Evolutionary conservation across 2,797 vertebrate species (phyloP).

Genomic region (Aratinga solstitialis): DNA sequence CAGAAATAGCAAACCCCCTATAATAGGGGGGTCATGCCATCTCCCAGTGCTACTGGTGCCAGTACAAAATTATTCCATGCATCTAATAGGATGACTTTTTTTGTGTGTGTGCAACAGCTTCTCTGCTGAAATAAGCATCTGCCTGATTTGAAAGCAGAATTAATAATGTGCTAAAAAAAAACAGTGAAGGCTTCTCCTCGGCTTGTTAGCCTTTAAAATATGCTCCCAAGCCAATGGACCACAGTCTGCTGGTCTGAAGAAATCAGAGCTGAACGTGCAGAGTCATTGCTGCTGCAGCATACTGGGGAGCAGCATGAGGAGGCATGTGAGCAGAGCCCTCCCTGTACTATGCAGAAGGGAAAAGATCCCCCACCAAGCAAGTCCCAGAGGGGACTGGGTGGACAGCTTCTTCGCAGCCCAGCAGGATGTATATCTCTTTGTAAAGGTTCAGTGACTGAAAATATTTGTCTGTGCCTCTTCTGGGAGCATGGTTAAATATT

Average conservation of each 20-base stretch:
- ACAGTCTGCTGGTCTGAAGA: background rate
- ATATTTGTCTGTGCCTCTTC: background rate
- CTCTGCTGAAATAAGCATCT: constrained; percentile 28
- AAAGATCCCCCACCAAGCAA: too few relatives aligned
- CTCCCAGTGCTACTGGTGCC: constrained; percentile 13
- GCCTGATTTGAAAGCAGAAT: constrained; percentile 42
- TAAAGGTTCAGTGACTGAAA: background rate
- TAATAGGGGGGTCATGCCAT: constrained; percentile 33
- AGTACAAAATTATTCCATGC: constrained; percentile 56
- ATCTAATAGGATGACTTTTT: background rate
- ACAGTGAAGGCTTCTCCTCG: background rate
- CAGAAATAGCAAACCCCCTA: constrained; percentile 56
- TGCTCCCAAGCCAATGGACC: background rate
- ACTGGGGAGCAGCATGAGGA: background rate
- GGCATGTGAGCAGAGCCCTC: background rate
- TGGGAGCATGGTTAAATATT: background rate
- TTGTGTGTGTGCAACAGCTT: constrained; percentile 22
- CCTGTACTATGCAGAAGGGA: background rate
- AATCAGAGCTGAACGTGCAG: background rate
- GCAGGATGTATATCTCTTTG: background rate
- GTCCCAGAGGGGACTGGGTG: background rate
- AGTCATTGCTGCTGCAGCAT: background rate
- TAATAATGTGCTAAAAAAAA: constrained; percentile 14
- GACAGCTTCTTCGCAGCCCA: background rate
- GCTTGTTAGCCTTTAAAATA: constrained; percentile 48